These are phyloP conservation scores for Lerista edwardsae DNA, from an alignment of 2,797 vertebrate genomes.

Conservation along the genomic window DNA sequence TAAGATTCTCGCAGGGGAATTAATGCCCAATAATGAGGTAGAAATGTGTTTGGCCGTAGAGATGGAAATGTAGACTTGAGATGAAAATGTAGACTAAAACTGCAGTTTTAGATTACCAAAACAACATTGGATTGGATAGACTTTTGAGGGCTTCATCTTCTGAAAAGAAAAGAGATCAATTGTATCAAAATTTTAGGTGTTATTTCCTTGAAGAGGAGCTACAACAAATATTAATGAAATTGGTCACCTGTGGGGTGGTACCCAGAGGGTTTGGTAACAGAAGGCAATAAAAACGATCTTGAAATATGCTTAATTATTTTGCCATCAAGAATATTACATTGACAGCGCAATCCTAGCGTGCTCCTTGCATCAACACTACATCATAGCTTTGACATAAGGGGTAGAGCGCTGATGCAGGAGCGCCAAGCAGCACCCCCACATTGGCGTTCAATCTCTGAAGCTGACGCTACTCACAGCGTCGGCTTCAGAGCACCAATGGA, in stretches of 20 bases:
- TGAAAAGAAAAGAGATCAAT: not conserved
- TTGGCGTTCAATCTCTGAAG: no score
- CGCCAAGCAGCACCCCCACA: no score
- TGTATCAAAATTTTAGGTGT: not conserved
- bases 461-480: no score
- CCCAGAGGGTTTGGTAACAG: not conserved
- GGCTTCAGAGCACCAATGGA: no score
- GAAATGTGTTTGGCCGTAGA: not conserved
- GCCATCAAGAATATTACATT: not conserved
- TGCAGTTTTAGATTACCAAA: not conserved
- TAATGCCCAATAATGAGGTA: not conserved
- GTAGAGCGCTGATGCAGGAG: no score
- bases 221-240: not conserved
- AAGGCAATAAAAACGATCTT: not conserved
- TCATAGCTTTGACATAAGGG: no score
- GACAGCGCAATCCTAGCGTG: no score
- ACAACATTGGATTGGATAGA: not conserved
- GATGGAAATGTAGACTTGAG: not conserved
- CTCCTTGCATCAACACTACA: no score
- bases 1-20: no score
- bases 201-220: not conserved
- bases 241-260: not conserved
- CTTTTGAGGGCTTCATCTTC: not conserved
- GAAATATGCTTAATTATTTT: conserved; percentile 10
- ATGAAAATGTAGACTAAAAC: not conserved